phyloP scores from a whole-genome alignment of 1,140 invertebrate genomes.

The Monomorium pharaonis region DNA sequence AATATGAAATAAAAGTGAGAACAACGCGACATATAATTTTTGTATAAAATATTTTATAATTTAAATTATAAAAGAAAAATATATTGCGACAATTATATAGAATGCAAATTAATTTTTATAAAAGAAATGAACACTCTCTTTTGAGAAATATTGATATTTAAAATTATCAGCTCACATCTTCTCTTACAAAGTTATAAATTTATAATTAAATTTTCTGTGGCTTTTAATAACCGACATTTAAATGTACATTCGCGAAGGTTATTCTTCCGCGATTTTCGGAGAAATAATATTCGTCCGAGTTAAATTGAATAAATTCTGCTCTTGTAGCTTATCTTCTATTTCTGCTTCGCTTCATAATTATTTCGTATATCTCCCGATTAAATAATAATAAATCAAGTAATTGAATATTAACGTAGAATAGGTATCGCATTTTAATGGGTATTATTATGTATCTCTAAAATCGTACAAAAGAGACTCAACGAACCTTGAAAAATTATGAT shows the following conservation, averaged over 20 bases:
- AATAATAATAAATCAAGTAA: neutral
- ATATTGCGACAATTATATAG: neutral
- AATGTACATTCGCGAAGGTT: neutral
- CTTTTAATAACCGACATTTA: conserved; percentile 22
- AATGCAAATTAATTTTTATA: neutral
- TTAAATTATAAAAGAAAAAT: neutral
- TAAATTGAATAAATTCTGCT: neutral
- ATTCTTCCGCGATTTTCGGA: neutral
- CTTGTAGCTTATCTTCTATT: neutral
- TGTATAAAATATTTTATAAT: no score
- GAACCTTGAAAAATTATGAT: neutral
- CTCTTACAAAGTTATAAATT: neutral
- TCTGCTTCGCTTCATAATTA: conserved; percentile 1
- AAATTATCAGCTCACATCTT: neutral
- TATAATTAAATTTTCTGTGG: neutral
- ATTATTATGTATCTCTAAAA: neutral
- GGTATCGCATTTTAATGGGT: neutral
- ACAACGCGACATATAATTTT: neutral
- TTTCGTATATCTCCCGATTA: neutral
- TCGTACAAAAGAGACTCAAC: neutral
- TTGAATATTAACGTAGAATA: neutral
- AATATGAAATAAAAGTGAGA: neutral
- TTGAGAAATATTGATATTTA: neutral
- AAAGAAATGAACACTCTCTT: neutral
- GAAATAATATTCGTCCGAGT: neutral